Evolutionary conservation across 2,888 invertebrate genomes (phyloP), one percentile per base, ranked within the genome.

Genomic region (Tachina grossa): DNA sequence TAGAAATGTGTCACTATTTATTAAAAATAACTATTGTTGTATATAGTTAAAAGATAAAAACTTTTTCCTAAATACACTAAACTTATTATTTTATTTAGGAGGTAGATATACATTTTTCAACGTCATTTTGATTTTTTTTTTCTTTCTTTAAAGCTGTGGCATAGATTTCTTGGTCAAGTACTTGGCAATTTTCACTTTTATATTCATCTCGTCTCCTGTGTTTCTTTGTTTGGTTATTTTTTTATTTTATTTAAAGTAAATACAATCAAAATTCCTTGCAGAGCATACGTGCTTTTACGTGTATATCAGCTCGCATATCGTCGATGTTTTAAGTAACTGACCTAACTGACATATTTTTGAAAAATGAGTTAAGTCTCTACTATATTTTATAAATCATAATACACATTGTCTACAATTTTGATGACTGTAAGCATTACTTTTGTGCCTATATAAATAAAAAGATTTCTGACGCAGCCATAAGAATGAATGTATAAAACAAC

Each of bases 91-190:
- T 53, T 45, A 55, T 69, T 59, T 13, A 11, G 51, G 9, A 51
- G 14, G 65, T 63, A 41, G n/a, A 31, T 41, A 3, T 39, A 9
- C 1, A 39, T 41, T 14, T 14, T 19, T 61, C 14, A 59, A 72
- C 55, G 11, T n/a, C 13, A 41, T 65, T 72, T 31, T 49, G 43
- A 59, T 39, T 68, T 8, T 45, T n/a, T 57, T 31, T 39, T 68
- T 8, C 39, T n/a, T 57, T 31, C 8, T 49, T 47, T 43, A 53
- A 65, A n/a, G 47, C 63, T 61, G 14, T 16, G 1, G 2, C 43
- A 61, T 1, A 47, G 16, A 79, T 53, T 79, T 79, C 63, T 71
- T 63, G 79, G 78, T 59, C 77, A 77, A 69, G 77, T 79, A 55
- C n/a, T 79, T 72, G 31, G 8, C 19, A 5, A 72, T 31, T 57